phyloP scores from a whole-genome alignment of 2,888 invertebrate genomes.

The Syritta pipiens region DNA sequence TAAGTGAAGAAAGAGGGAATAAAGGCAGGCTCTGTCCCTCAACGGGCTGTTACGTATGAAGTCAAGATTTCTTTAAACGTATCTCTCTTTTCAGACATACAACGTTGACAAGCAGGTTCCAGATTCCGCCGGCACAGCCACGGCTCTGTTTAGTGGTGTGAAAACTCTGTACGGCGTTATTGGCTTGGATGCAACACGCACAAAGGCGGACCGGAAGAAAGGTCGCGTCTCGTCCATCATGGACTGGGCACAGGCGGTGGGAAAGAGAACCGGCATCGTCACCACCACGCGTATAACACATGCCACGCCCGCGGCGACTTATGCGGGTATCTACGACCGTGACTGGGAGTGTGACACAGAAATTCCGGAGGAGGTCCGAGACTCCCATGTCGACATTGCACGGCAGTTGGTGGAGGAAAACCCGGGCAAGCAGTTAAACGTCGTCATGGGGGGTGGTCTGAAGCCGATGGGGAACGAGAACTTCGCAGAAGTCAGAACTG shows the following conservation, averaged over 20 bases:
- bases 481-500: conserved; percentile 66
- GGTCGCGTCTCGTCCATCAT: conserved; percentile 80
- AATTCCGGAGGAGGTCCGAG: conserved; percentile 73
- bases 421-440: conserved; percentile 83
- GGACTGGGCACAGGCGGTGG: conserved; percentile 82
- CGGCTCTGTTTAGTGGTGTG: conserved; percentile 83
- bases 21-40: no score
- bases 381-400: conserved; percentile 81
- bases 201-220: conserved; percentile 75
- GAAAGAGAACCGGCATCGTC: conserved; percentile 83
- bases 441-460: conserved; percentile 83
- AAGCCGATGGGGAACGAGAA: conserved; percentile 79
- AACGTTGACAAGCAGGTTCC: conserved; percentile 85
- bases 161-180: conserved; percentile 82
- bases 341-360: conserved; percentile 83
- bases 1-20: conserved; percentile 71
- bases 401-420: conserved; percentile 83
- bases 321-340: conserved; percentile 81
- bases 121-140: conserved; percentile 86
- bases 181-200: conserved; percentile 79
- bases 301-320: conserved; percentile 83
- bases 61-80: no score
- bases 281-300: conserved; percentile 85
- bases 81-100: conserved; percentile 81
- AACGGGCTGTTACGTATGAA: no score